These are phyloP conservation scores for Typhlichthys subterraneus DNA, from an alignment of 2,797 vertebrate species.

Conservation along the genomic window DNA sequence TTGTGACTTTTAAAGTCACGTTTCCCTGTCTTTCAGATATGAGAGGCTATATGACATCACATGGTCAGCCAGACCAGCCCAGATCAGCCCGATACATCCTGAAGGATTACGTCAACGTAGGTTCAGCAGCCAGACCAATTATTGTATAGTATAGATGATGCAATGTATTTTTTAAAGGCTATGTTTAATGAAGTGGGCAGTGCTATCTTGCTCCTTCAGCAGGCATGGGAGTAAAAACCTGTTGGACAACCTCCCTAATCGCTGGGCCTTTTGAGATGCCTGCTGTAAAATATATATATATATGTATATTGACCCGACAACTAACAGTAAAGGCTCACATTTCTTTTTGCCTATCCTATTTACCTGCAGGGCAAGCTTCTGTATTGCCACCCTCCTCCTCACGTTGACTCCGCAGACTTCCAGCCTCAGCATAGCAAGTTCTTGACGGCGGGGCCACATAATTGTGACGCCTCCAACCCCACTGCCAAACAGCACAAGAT, in stretches of 20 bases:
- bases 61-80: slow-evolving; percentile 94
- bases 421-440: slow-evolving; percentile 84
- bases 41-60: slow-evolving; percentile 96
- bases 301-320: neutral
- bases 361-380: slow-evolving; percentile 88
- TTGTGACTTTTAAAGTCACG: no score
- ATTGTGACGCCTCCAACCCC: slow-evolving; percentile 12
- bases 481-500: slow-evolving; percentile 65
- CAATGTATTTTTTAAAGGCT: neutral
- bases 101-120: slow-evolving; percentile 93
- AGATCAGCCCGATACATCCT: slow-evolving; percentile 93
- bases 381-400: slow-evolving; percentile 90
- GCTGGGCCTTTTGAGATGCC: no score
- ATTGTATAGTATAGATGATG: neutral
- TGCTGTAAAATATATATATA: neutral
- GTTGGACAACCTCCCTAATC: no score
- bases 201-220: no score
- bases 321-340: no score
- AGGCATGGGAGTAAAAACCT: no score
- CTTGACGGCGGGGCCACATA: slow-evolving; percentile 26
- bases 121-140: slow-evolving; percentile 36
- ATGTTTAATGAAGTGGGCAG: neutral
- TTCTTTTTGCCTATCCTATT: slow-evolving; percentile 7
- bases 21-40: slow-evolving; percentile 76
- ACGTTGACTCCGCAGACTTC: slow-evolving; percentile 81